phyloP scores from a whole-genome alignment of 2,888 invertebrate genomes.

The Pomacea canaliculata region DNA sequence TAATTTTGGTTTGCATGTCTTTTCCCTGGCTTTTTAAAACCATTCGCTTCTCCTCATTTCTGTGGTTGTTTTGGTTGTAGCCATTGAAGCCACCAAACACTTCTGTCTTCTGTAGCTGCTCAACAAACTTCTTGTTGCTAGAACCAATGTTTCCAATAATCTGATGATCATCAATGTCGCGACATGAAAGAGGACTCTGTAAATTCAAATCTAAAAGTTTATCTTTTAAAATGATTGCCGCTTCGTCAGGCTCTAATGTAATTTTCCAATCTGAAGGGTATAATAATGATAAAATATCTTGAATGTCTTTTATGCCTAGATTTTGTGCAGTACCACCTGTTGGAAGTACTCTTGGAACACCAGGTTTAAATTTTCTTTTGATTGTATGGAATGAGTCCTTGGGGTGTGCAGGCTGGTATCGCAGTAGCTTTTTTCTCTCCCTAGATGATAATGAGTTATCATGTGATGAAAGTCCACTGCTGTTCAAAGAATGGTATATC shows the following conservation, averaged over 20 bases:
- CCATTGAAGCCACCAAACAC: conserved; percentile 14
- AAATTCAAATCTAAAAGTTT: conserved; percentile 47
- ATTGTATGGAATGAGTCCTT: too few species aligned
- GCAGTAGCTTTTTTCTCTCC: conserved; percentile 20
- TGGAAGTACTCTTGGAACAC: background rate
- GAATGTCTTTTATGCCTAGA: conserved; percentile 21
- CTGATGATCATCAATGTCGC: conserved; percentile 50
- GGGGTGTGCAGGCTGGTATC: conserved; percentile 14
- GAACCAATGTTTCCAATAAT: conserved; percentile 37
- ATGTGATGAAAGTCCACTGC: conserved; percentile 2
- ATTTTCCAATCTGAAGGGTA: conserved; percentile 53
- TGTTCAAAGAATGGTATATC: conserved; percentile 27
- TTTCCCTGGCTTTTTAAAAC: conserved; percentile 51
- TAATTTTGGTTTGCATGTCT: conserved; percentile 51
- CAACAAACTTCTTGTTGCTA: conserved; percentile 49
- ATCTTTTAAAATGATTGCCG: conserved; percentile 49
- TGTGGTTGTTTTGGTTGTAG: background rate
- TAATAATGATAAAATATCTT: conserved; percentile 23
- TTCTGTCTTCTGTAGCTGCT: conserved; percentile 34
- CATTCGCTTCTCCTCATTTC: conserved; percentile 33
- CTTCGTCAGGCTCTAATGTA: conserved; percentile 54
- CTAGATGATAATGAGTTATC: conserved; percentile 20
- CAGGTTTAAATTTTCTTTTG: too few species aligned
- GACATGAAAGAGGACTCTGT: conserved; percentile 50
- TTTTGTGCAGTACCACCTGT: background rate